Base-by-base conservation (phyloP, 2,113 vertebrate species). In the Reinhardtius hippoglossoides region DNA sequence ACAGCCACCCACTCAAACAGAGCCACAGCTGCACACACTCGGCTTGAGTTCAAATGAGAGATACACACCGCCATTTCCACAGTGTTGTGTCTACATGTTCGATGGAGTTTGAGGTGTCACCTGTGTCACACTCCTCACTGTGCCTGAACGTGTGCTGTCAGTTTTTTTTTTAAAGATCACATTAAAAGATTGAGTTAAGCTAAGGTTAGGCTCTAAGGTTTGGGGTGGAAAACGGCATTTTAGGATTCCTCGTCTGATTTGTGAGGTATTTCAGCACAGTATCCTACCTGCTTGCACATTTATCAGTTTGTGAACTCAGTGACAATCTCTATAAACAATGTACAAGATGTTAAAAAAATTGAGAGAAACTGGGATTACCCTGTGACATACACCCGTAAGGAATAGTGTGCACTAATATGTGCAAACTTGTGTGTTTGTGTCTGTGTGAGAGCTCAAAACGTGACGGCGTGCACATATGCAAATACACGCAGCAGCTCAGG, bases 51-150 rank as follows among this genome's bases (percentile, higher is more conserved):
- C 42, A 79, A 56, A 56, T 76, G 57, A 78, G 80, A 76, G 18
- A 65, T 78, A 80, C 83, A 79, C 80, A 79, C 73, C 64, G 70
- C 59, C 76, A 77, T 77, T 69, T 87, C 63, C 85, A 87, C 61
- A 80, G 40, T 86, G 71, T 74, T 86, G 71, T 88, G 63, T 87
- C 50, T 60, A 82, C 74, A 58, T 87, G 66, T 88, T 80, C 26
- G 20, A 6, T 76, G 37, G 56, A 76, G 72, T 78, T 55, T 67
- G 42, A 75, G 52, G 64, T 71, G 63, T 79, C 70, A 76, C 77
- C 73, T 14, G 27, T 75, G 54, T 48, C 21, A 31, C 31, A 31
- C 31, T 31, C 31, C 31, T 31, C 31, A 70, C 62, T 67, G 73
- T 81, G 78, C 54, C 54, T 83, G 23, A 52, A 78, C 55, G 31